Percentiles rank a stretch among this genome's conserved stretches.
Evolutionary conservation across 23 tunicate genomes (phyloP).

Genomic region (Diplosoma virens): DNA sequence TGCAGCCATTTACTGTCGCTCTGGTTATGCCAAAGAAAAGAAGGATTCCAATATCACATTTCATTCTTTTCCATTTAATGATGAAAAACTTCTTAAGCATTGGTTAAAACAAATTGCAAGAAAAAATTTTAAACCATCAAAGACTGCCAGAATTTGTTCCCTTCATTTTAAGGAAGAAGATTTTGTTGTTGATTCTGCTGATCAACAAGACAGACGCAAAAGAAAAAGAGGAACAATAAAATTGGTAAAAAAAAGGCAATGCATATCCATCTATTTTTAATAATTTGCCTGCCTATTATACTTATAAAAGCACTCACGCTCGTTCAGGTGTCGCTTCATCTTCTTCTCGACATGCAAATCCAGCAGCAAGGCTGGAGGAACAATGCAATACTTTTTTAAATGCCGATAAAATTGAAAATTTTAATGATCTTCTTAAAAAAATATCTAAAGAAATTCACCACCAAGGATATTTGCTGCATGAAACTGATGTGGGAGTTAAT

Average conservation of each 20-base stretch:
- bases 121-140: conserved; percentile 9
- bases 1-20: no score
- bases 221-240: neutral
- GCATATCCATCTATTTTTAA: neutral
- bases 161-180: neutral
- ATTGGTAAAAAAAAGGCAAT: conserved; percentile 3
- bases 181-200: conserved; percentile 1
- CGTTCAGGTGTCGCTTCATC: conserved; percentile 1
- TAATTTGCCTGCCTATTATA: neutral
- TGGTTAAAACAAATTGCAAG: conserved; percentile 13
- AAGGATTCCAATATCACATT: conserved; percentile 1
- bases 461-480: neutral
- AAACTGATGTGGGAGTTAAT: neutral
- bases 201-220: neutral
- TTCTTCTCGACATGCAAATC: conserved; percentile 13
- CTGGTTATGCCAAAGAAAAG: conserved; percentile 3
- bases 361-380: conserved; percentile 1
- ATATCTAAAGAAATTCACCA: neutral
- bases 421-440: neutral
- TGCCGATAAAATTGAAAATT: neutral
- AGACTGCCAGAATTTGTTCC: neutral
- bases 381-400: neutral
- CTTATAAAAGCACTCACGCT: neutral
- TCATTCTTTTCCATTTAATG: neutral
- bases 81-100: neutral